Evolutionary conservation across 1,140 invertebrate genomes (phyloP).

Genomic region (Cephus cinctus): DNA sequence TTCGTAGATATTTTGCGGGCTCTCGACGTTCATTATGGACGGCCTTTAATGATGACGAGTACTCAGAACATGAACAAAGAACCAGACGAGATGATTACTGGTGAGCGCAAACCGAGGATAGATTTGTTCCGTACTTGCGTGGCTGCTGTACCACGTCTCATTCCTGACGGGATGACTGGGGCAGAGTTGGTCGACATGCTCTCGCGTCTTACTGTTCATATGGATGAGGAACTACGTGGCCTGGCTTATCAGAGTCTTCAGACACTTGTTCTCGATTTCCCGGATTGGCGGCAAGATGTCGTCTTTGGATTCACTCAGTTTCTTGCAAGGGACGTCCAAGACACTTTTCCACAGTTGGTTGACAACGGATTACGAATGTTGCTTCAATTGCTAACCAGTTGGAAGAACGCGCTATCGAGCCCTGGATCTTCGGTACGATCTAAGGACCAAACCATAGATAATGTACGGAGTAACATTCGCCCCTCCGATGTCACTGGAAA

Average conservation of each 20-base stretch:
- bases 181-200: constrained; percentile 93
- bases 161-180: constrained; percentile 95
- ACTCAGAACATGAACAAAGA: constrained; percentile 96
- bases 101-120: constrained; percentile 96
- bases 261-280: constrained; percentile 93
- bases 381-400: constrained; percentile 87
- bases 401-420: constrained; percentile 77
- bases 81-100: constrained; percentile 93
- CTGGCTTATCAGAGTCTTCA: constrained; percentile 95
- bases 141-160: constrained; percentile 94
- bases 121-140: constrained; percentile 98
- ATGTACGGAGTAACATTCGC: constrained; percentile 32
- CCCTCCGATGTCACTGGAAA: constrained; percentile 25
- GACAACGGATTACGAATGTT: constrained; percentile 95
- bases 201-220: constrained; percentile 86
- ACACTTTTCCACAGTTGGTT: constrained; percentile 84
- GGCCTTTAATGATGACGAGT: constrained; percentile 93
- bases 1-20: constrained; percentile 95
- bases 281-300: constrained; percentile 96
- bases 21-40: constrained; percentile 93
- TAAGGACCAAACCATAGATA: constrained; percentile 44
- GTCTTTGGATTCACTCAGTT: constrained; percentile 93
- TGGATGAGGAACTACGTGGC: constrained; percentile 86
- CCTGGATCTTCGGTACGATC: constrained; percentile 44
- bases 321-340: constrained; percentile 87